These are phyloP conservation scores for Ophraella communa DNA, from an alignment of 2,888 invertebrate species.

Conservation along the genomic window DNA sequence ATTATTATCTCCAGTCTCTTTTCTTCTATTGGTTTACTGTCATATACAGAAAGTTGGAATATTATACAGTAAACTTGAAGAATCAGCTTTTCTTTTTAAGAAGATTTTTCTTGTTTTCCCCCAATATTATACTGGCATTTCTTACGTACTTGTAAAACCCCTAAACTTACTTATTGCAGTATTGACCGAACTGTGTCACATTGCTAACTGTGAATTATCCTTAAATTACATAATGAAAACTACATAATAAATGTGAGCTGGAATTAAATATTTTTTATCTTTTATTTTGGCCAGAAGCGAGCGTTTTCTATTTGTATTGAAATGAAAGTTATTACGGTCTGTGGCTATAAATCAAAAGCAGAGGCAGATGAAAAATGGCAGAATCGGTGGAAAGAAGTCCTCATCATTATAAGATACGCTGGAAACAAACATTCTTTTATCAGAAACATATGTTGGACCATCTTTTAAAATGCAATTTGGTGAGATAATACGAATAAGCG, in stretches of 20 bases:
- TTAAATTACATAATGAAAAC: neutral
- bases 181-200: too few species aligned
- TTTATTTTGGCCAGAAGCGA: conserved; percentile 6
- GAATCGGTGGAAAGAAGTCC: conserved; percentile 34
- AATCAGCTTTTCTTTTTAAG: too few species aligned
- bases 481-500: conserved; percentile 57
- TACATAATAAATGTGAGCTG: neutral
- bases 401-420: conserved; percentile 39
- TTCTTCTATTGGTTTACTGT: too few species aligned
- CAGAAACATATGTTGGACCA: conserved; percentile 58
- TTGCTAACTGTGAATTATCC: neutral
- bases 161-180: too few species aligned
- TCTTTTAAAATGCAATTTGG: conserved; percentile 60
- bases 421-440: conserved; percentile 51
- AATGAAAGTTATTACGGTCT: conserved; percentile 28
- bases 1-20: too few species aligned
- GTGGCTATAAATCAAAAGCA: conserved; percentile 32
- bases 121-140: too few species aligned
- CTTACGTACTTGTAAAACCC: too few species aligned
- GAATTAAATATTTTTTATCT: neutral
- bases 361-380: conserved; percentile 34
- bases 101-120: too few species aligned
- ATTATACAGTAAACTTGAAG: too few species aligned
- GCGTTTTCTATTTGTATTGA: conserved; percentile 28
- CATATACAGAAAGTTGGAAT: too few species aligned